phyloP scores from a whole-genome alignment of 1,140 invertebrate species.

The Aleiodes sp. region DNA sequence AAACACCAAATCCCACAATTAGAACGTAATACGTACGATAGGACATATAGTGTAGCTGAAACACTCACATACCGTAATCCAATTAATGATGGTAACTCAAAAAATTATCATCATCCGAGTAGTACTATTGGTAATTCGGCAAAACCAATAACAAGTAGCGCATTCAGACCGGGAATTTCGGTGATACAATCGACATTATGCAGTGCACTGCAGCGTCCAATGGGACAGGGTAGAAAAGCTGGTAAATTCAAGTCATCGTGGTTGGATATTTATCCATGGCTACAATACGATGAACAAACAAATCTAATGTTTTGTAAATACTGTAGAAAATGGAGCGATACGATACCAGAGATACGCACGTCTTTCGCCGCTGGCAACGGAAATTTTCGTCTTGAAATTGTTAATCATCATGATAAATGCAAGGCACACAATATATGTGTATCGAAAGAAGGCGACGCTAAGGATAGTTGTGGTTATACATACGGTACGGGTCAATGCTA shows the following conservation, averaged over 20 bases:
- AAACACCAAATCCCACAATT: conserved; percentile 1
- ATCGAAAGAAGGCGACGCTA: conserved; percentile 59
- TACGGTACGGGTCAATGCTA: conserved; percentile 24
- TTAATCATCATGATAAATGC: conserved; percentile 80
- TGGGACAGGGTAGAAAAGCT: conserved; percentile 64
- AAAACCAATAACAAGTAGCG: conserved; percentile 34
- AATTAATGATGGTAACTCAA: conserved; percentile 22
- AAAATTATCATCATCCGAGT: conserved; percentile 21
- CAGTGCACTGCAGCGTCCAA: conserved; percentile 33
- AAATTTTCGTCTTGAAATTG: conserved; percentile 79
- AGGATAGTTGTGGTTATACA: conserved; percentile 16
- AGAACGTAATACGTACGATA: background rate
- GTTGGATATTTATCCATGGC: conserved; percentile 74
- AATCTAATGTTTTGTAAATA: conserved; percentile 80
- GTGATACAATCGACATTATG: conserved; percentile 61
- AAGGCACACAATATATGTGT: conserved; percentile 77
- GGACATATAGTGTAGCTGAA: background rate
- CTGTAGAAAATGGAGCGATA: conserved; percentile 76
- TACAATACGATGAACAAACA: conserved; percentile 72
- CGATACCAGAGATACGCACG: conserved; percentile 75
- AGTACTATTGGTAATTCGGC: background rate
- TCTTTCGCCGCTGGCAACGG: conserved; percentile 79
- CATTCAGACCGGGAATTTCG: conserved; percentile 58
- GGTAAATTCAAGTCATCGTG: conserved; percentile 73
- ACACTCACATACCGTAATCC: conserved; percentile 26